Conservation (phyloP, 2,797 vertebrate species). For the Halcyon leucocephala region DNA sequence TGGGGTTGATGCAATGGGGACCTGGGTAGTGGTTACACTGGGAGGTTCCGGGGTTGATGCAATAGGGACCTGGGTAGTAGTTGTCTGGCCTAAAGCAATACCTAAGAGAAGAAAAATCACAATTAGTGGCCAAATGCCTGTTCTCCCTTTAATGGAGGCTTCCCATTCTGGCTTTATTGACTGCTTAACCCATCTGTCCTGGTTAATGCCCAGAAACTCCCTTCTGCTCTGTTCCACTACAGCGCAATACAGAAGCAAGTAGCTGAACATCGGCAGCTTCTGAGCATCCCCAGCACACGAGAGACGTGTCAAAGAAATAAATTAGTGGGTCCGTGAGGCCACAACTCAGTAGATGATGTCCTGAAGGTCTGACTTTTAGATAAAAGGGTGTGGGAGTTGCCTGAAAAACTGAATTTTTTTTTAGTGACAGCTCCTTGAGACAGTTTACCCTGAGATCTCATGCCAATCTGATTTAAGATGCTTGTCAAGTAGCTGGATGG, state of each 20-base stretch:
- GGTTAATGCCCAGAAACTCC: neutral
- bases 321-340: neutral
- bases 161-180: neutral
- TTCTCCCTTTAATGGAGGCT: neutral
- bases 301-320: neutral
- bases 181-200: neutral
- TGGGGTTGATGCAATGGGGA: neutral
- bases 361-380: neutral
- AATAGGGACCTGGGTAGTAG: neutral
- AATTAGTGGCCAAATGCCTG: neutral
- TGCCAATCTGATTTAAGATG: neutral
- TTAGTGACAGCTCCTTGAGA: neutral
- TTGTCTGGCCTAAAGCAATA: conserved; percentile 47
- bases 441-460: neutral
- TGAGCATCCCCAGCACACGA: neutral
- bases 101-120: neutral
- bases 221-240: neutral
- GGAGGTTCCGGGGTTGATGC: neutral
- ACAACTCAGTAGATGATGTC: neutral
- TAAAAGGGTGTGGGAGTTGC: neutral
- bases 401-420: neutral
- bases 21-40: neutral
- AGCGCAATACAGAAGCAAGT: neutral
- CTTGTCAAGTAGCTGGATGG: neutral
- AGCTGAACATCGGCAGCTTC: neutral